Evolutionary conservation across 2,113 vertebrate genomes (phyloP).

Genomic region (Oriolus oriolus): DNA sequence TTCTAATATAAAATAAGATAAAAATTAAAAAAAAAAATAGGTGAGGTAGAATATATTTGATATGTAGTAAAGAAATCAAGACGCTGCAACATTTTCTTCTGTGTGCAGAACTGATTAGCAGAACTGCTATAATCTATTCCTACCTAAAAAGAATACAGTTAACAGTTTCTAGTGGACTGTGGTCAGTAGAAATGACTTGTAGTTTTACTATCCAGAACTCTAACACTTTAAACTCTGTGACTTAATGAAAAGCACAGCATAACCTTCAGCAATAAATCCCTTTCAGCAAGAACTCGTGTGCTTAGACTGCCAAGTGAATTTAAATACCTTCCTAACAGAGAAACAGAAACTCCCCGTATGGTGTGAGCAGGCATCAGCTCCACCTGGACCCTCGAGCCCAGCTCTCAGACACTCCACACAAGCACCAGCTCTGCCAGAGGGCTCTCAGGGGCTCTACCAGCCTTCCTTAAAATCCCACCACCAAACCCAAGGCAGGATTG

Average conservation of each 20-base stretch:
- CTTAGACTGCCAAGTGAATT: slow-evolving; percentile 52
- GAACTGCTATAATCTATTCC: neutral
- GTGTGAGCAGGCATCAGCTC: neutral
- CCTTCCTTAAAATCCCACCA: neutral
- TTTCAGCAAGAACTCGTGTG: slow-evolving; percentile 33
- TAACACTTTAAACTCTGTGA: slow-evolving; percentile 21
- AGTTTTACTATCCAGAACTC: slow-evolving; percentile 18
- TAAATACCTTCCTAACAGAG: slow-evolving; percentile 1
- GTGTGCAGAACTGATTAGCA: neutral
- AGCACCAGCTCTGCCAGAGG: neutral
- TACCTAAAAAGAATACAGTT: neutral
- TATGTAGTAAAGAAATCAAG: neutral
- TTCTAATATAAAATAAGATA: neutral
- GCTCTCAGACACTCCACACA: neutral
- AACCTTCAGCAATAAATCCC: slow-evolving; percentile 55
- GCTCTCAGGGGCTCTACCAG: neutral
- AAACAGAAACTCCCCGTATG: neutral
- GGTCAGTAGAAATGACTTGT: neutral
- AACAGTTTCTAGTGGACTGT: slow-evolving; percentile 2
- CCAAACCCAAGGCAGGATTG: neutral
- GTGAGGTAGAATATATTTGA: neutral
- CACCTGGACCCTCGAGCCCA: neutral
- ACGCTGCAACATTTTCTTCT: neutral
- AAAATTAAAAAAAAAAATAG: neutral
- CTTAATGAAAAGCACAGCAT: slow-evolving; percentile 28